phyloP scores from a whole-genome alignment of 2,113 vertebrate species.

The Pipra filicauda region DNA sequence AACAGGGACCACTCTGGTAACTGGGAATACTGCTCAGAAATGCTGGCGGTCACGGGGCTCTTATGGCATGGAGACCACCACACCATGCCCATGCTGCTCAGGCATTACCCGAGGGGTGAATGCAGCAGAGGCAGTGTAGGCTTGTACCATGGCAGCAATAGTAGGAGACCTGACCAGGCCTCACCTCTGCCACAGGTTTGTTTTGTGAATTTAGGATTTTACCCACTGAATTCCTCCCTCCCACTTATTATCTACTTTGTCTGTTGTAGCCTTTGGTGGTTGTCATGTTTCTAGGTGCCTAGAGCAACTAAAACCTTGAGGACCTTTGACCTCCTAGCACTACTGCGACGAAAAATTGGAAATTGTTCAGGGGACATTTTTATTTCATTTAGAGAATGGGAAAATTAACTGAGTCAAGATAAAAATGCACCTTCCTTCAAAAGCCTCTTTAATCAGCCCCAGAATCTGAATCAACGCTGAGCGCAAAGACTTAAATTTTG shows the following conservation, averaged over 20 bases:
- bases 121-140: accelerated
- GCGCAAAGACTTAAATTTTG: constrained; percentile 37
- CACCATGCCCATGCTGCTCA: accelerated
- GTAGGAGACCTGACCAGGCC: not conserved
- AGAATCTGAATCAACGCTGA: constrained; percentile 30
- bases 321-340: not conserved
- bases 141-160: accelerated
- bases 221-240: not conserved
- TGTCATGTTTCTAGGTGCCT: not conserved
- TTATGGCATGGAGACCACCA: not conserved
- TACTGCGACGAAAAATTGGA: not conserved
- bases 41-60: not conserved
- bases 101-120: accelerated
- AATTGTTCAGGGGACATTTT: not conserved
- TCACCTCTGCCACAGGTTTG: not conserved
- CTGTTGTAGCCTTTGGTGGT: not conserved
- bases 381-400: not conserved
- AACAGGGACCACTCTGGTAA: not conserved
- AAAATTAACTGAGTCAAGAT: not conserved
- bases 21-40: not conserved
- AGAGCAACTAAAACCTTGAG: not conserved
- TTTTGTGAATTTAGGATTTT: not conserved
- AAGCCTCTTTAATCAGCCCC: constrained; percentile 28
- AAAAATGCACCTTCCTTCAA: constrained; percentile 8
- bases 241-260: not conserved